Evolutionary conservation across 2,888 invertebrate genomes (phyloP).

Genomic region (Chymomyza fuscimana): DNA sequence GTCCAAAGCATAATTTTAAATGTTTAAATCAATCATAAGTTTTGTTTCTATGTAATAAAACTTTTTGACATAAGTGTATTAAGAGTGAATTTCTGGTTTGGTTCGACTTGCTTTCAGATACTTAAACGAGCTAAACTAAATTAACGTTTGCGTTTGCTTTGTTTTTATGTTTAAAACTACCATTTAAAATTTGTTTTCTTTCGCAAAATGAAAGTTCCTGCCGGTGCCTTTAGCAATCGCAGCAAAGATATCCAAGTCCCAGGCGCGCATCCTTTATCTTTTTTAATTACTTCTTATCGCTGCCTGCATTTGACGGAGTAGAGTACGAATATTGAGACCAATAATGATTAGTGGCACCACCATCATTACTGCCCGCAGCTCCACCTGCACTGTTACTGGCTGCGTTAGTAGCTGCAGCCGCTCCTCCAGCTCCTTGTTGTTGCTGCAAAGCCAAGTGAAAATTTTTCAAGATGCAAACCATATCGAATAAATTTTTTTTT

Average conservation of each 20-base stretch:
- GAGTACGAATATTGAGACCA: conserved; percentile 79
- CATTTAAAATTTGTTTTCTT: conserved; percentile 4
- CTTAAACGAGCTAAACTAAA: conserved; percentile 56
- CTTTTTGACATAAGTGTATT: conserved; percentile 1
- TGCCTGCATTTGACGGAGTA: conserved; percentile 66
- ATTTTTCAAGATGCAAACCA: background rate
- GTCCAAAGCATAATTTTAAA: background rate
- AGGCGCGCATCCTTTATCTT: background rate
- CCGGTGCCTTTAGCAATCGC: background rate
- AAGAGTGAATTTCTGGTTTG: background rate
- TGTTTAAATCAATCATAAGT: conserved; percentile 32
- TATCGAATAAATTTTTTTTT: background rate
- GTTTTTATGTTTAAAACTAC: background rate
- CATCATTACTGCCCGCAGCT: conserved; percentile 54
- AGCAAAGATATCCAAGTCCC: background rate
- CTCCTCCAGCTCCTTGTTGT: conserved; percentile 56
- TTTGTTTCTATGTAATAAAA: conserved; percentile 16
- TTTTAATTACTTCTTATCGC: conserved; percentile 54
- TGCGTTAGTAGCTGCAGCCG: conserved; percentile 17
- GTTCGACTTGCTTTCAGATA: background rate
- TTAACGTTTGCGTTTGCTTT: conserved; percentile 29
- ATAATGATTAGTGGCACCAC: conserved; percentile 75
- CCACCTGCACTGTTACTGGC: conserved; percentile 39
- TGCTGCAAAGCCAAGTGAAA: conserved; percentile 19
- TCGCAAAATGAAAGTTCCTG: background rate